Base-by-base conservation (phyloP, 1,140 invertebrate species). In the Papilio glaucus region DNA sequence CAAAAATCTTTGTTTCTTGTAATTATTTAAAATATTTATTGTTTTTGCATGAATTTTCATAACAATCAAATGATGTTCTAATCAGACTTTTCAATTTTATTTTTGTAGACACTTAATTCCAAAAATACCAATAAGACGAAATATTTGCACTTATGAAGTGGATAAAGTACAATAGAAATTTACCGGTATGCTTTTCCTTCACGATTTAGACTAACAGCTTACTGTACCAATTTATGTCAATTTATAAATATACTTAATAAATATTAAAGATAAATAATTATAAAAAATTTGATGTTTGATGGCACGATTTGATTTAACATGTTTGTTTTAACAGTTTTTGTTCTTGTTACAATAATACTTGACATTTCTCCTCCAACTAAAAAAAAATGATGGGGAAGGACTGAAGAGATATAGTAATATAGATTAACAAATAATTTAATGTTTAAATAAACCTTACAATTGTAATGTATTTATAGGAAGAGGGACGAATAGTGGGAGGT, bases 401-500 rank as follows among this genome's bases (percentile, higher is more conserved):
- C 21, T 21, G 45, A 10, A 42, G 41, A n/a, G 41, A 13, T 0
- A 10, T 42, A 42, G 4, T 42, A 42, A 42, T n/a, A 42, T 6
- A 42, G n/a, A n/a, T n/a, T 33, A 33, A 45, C 10, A 3, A 13
- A 3, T 26, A 13, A 57, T 24, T 24, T 1, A 13, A 10, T 24
- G 29, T 33, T 24, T 26, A 24, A 57, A 57, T 24, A 24, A 18
- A 57, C 2, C 49, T 57, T 57, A 57, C 0, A 4, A 26, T 57
- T 57, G 21, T 72, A 62, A 72, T 29, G 24, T 61, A 1, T 18
- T 39, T 73, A 49, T 72, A 91, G 89, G 89, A 91, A 72, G 89
- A 89, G 60, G 87, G 88, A 0, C 79, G 85, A 2, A 72, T 85
- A 0, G 88, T 91, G 0, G 85, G 88, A n/a, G 84, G 84, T 0